phyloP scores from a whole-genome alignment of 2,888 invertebrate genomes.

The Aporophyla nigra region DNA sequence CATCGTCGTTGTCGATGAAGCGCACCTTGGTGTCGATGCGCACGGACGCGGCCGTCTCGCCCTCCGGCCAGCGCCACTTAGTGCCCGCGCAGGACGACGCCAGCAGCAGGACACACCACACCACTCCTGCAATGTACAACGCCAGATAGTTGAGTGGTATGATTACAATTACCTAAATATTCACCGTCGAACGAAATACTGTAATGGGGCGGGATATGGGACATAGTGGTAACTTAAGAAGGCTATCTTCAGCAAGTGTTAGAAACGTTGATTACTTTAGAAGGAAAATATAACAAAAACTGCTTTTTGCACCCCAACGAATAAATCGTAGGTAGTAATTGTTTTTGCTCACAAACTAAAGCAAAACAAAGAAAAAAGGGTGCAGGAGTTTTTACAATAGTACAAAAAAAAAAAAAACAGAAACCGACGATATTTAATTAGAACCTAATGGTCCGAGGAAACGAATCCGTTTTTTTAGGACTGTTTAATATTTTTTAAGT shows the following conservation, averaged over 20 bases:
- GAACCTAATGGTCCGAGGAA: constrained; percentile 56
- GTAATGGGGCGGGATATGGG: background rate
- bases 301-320: background rate
- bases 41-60: constrained; percentile 71
- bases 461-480: constrained; percentile 39
- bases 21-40: constrained; percentile 84
- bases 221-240: background rate
- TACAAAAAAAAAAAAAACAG: constrained; percentile 41
- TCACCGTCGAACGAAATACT: background rate
- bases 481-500: constrained; percentile 9
- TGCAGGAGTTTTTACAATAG: constrained; percentile 34
- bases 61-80: constrained; percentile 81
- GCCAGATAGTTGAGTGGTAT: background rate
- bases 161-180: background rate
- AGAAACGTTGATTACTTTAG: background rate
- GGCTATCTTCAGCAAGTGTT: background rate
- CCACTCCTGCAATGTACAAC: constrained; percentile 39
- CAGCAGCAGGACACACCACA: constrained; percentile 61
- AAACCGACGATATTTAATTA: constrained; percentile 31
- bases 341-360: background rate
- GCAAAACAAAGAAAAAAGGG: constrained; percentile 25
- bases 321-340: constrained; percentile 4
- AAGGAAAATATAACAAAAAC: background rate
- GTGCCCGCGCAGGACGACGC: constrained; percentile 67
- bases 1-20: constrained; percentile 74